A percentile compares a stretch with the other conserved stretches of the same genome.
These are phyloP conservation scores for Empidonax traillii DNA, from an alignment of 2,113 vertebrate species.

Conservation along the genomic window DNA sequence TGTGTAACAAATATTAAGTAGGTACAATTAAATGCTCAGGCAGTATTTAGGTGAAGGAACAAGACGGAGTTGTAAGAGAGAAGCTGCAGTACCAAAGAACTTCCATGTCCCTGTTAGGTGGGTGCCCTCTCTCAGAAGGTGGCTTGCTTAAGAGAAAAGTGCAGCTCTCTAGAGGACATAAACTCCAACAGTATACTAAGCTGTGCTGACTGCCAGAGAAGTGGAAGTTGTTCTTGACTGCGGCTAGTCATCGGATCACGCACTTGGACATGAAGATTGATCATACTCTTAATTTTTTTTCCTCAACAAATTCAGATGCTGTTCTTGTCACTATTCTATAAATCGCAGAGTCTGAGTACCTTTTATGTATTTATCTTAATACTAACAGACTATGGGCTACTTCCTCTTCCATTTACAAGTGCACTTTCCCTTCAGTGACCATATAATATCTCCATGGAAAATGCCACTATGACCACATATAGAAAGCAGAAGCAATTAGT, in stretches of 20 bases:
- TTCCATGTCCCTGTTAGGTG: background rate
- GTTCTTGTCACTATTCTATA: background rate
- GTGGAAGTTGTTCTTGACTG: background rate
- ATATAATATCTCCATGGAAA: background rate
- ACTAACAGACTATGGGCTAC: background rate
- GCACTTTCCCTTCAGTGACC: background rate
- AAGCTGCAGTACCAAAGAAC: background rate
- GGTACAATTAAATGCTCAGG: background rate
- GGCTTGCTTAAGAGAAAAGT: background rate
- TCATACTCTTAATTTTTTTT: background rate
- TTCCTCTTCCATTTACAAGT: background rate
- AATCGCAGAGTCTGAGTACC: background rate
- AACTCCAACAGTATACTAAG: background rate
- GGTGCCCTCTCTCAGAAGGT: background rate
- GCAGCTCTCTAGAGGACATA: background rate
- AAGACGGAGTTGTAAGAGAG: background rate
- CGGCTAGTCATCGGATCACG: background rate
- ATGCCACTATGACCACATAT: background rate
- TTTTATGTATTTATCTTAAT: background rate
- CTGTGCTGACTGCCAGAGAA: background rate
- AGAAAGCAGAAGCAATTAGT: background rate
- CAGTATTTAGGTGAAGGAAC: background rate
- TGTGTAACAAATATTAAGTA: slow-evolving; percentile 44
- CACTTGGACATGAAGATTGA: background rate
- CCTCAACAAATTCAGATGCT: background rate